These are phyloP conservation scores for Aromia moschata DNA, from an alignment of 2,888 invertebrate genomes.

Conservation along the genomic window DNA sequence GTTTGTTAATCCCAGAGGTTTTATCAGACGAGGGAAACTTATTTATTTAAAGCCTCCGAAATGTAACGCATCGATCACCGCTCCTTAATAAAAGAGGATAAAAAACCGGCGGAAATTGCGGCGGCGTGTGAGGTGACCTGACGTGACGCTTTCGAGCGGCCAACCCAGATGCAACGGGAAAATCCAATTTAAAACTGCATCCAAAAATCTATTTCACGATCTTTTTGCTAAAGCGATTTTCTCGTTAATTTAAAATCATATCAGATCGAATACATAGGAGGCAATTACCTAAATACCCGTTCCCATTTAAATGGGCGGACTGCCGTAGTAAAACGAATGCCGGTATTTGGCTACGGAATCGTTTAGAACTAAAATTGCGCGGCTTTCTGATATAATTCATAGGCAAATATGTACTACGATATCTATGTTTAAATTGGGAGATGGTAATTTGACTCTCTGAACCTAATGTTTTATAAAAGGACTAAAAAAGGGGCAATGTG, in stretches of 20 bases:
- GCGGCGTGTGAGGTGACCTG: background rate
- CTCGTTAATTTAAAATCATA: conserved; percentile 32
- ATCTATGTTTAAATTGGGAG: too few relatives aligned
- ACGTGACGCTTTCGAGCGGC: conserved; percentile 11
- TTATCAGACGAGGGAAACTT: too few relatives aligned
- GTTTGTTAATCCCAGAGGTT: too few relatives aligned
- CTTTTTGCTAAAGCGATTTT: conserved; percentile 33
- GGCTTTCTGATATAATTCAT: too few relatives aligned
- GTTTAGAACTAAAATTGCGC: background rate
- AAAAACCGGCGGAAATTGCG: background rate
- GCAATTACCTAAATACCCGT: conserved; percentile 25
- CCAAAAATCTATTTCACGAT: conserved; percentile 44
- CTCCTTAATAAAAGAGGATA: background rate
- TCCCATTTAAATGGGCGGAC: conserved; percentile 20
- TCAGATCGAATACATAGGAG: conserved; percentile 28
- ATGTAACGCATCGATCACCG: too few relatives aligned
- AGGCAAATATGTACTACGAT: too few relatives aligned
- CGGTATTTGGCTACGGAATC: background rate
- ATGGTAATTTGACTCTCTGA: too few relatives aligned
- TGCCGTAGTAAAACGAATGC: background rate
- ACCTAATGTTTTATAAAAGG: too few relatives aligned
- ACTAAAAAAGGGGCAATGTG: too few relatives aligned
- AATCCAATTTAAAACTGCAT: conserved; percentile 44
- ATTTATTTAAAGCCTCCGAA: too few relatives aligned
- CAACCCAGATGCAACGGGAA: conserved; percentile 22